Conservation (phyloP, 2,113 vertebrate species). For the Desmodus rotundus region DNA sequence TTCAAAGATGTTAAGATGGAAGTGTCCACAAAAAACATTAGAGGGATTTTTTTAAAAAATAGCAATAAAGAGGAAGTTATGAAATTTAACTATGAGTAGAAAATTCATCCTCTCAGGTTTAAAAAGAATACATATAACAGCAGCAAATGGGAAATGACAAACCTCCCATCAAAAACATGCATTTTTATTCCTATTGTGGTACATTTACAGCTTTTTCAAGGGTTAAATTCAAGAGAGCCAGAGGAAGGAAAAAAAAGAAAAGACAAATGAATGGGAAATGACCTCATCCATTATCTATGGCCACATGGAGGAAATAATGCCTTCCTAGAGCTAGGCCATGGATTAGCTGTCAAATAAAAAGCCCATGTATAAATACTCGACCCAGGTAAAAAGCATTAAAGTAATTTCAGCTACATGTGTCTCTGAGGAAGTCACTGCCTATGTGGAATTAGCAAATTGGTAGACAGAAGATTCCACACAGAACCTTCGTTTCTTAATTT, state of each 20-base stretch:
- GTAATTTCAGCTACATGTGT: slow-evolving; percentile 43
- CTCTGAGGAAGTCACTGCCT: slow-evolving; percentile 37
- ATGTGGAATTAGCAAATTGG: slow-evolving; percentile 55
- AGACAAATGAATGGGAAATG: slow-evolving; percentile 65
- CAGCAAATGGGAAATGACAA: slow-evolving; percentile 12
- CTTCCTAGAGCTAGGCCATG: slow-evolving; percentile 38
- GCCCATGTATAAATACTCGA: slow-evolving; percentile 54
- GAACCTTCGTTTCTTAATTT: slow-evolving; percentile 29
- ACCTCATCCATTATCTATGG: slow-evolving; percentile 52
- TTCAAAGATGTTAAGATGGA: slow-evolving; percentile 48
- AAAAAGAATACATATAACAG: neutral
- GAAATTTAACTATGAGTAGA: slow-evolving; percentile 34
- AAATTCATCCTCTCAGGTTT: slow-evolving; percentile 46
- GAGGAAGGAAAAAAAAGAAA: slow-evolving; percentile 42
- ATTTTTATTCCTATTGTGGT: slow-evolving; percentile 29
- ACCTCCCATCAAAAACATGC: slow-evolving; percentile 7
- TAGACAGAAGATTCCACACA: slow-evolving; percentile 26
- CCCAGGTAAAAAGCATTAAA: slow-evolving; percentile 49
- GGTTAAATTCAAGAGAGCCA: slow-evolving; percentile 37
- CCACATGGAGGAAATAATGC: slow-evolving; percentile 46
- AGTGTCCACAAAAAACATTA: slow-evolving; percentile 31
- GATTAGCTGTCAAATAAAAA: slow-evolving; percentile 68
- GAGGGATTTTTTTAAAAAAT: neutral
- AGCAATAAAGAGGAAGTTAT: slow-evolving; percentile 21
- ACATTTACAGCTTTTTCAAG: slow-evolving; percentile 23